These are phyloP conservation scores for Dinoponera quadriceps DNA, from an alignment of 1,140 invertebrate genomes.

Conservation along the genomic window DNA sequence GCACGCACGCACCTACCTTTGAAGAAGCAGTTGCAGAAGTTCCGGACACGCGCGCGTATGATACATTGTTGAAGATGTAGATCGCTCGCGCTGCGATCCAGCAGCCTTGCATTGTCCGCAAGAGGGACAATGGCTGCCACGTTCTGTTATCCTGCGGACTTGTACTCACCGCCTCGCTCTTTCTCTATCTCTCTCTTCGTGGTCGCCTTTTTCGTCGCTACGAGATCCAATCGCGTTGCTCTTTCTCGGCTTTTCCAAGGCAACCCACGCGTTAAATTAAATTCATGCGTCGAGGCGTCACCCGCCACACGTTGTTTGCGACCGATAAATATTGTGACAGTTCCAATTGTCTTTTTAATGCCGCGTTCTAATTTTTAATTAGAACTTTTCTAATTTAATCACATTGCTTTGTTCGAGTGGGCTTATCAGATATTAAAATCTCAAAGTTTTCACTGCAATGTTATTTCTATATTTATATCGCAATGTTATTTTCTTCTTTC, in stretches of 20 bases:
- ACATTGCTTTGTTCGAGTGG: no score
- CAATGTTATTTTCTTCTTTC: no score
- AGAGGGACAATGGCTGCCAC: slow-evolving; percentile 78
- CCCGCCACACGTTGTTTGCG: no score
- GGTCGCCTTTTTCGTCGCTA: slow-evolving; percentile 25
- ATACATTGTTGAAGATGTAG: slow-evolving; percentile 84
- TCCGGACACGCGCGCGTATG: slow-evolving; percentile 70
- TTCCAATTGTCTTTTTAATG: no score
- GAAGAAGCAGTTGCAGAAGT: slow-evolving; percentile 65
- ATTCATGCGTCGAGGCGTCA: no score
- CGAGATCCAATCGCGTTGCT: not conserved
- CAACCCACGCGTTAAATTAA: no score
- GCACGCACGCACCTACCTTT: not conserved
- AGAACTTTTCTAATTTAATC: no score
- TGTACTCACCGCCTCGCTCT: slow-evolving; percentile 52
- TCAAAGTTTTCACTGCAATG: no score
- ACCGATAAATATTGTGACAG: no score
- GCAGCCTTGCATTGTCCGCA: slow-evolving; percentile 80
- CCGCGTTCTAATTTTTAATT: no score
- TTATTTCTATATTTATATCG: no score
- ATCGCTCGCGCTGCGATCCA: slow-evolving; percentile 78
- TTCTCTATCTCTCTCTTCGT: slow-evolving; percentile 33
- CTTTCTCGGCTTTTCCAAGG: not conserved
- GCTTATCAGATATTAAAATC: no score
- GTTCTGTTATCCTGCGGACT: slow-evolving; percentile 65